A percentile compares a stretch with the other conserved stretches of the same genome.
phyloP scores from a whole-genome alignment of 2,797 vertebrate genomes.

The Acanthurus lineatus region DNA sequence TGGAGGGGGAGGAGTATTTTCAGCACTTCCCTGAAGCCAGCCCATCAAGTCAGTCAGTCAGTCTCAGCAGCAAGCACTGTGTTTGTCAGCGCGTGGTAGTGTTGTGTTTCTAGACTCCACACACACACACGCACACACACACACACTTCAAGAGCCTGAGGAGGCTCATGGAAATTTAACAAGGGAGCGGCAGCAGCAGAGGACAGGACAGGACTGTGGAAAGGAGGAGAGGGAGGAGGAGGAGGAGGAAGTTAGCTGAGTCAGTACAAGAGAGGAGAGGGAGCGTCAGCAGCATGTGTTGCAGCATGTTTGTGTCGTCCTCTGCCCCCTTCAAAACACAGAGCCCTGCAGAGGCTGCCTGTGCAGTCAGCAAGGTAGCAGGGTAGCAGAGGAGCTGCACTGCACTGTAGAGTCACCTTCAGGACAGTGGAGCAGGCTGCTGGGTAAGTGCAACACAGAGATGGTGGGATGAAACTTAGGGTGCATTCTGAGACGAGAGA shows the following conservation, averaged over 20 bases:
- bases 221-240: conserved; percentile 45
- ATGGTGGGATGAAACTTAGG: conserved; percentile 16
- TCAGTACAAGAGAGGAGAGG: conserved; percentile 70
- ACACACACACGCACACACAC: conserved; percentile 22
- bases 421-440: conserved; percentile 52
- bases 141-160: conserved; percentile 43
- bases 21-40: conserved; percentile 69
- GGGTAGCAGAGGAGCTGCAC: conserved; percentile 54
- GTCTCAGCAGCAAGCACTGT: conserved; percentile 46
- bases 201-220: conserved; percentile 49
- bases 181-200: conserved; percentile 61
- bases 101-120: conserved; percentile 58
- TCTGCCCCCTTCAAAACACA: conserved; percentile 71
- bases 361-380: conserved; percentile 49
- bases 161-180: conserved; percentile 79
- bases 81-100: conserved; percentile 51
- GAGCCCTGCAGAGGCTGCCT: conserved; percentile 62
- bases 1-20: conserved; percentile 62
- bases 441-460: conserved; percentile 69
- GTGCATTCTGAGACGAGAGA: background rate
- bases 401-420: conserved; percentile 76
- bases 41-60: conserved; percentile 49
- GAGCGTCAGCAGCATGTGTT: conserved; percentile 83
- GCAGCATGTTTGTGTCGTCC: conserved; percentile 77
- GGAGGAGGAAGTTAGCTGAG: conserved; percentile 74